Percentiles rank a stretch among this genome's conserved stretches.
Evolutionary conservation across 2,888 invertebrate genomes (phyloP).

Genomic region (Chrysotoxum bicinctum): DNA sequence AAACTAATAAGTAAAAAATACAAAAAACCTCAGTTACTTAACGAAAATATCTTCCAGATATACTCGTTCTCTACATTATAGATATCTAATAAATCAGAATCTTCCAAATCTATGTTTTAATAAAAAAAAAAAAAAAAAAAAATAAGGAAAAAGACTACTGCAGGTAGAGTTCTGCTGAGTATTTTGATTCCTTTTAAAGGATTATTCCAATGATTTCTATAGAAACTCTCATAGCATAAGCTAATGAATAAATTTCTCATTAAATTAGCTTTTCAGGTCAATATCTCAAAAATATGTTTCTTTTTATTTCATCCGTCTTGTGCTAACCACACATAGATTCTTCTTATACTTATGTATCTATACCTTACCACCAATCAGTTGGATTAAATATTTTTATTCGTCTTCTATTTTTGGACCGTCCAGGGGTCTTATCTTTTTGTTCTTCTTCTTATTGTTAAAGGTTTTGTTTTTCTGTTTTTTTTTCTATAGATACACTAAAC

Average conservation of each 20-base stretch:
- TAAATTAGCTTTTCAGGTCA: constrained; percentile 60
- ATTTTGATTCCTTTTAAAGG: constrained; percentile 61
- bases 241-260: constrained; percentile 70
- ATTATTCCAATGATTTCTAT: constrained; percentile 53
- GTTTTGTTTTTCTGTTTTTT: constrained; percentile 13
- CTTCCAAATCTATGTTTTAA: constrained; percentile 27
- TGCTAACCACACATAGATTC: constrained; percentile 16
- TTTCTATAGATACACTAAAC: neutral
- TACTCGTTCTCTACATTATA: neutral
- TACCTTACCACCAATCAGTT: constrained; percentile 35
- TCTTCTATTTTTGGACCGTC: constrained; percentile 8
- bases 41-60: neutral
- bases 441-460: neutral
- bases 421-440: constrained; percentile 41
- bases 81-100: constrained; percentile 54
- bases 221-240: constrained; percentile 29
- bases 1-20: neutral
- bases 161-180: neutral
- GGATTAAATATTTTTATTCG: constrained; percentile 59
- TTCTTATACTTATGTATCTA: neutral
- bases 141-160: neutral
- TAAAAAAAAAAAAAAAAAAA: neutral
- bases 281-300: constrained; percentile 65
- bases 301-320: constrained; percentile 1
- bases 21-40: neutral